A percentile compares a stretch with the other conserved stretches of the same genome.
phyloP scores from a whole-genome alignment of 2,797 vertebrate genomes.

The Macropus fuliginosus region DNA sequence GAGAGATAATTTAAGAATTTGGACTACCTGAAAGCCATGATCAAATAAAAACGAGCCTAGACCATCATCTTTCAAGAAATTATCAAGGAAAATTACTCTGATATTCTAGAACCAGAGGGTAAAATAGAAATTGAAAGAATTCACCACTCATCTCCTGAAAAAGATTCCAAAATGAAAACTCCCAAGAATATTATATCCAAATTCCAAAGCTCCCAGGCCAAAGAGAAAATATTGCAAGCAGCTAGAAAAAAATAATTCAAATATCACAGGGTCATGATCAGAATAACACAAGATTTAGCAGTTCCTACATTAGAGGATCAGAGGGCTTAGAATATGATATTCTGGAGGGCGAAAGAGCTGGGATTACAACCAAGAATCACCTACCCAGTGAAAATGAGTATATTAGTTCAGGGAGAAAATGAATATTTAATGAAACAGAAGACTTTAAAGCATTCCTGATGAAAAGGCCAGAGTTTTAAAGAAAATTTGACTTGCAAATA shows the following conservation, averaged over 20 bases:
- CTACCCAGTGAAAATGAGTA: background rate
- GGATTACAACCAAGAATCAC: background rate
- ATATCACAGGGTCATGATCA: background rate
- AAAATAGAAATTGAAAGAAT: background rate
- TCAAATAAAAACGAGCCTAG: background rate
- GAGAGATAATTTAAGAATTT: background rate
- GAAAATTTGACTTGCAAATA: background rate
- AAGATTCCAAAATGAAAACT: background rate
- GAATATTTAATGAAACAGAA: background rate
- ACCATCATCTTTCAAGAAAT: background rate
- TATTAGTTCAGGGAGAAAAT: background rate
- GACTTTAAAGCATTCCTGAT: background rate
- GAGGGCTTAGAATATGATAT: background rate
- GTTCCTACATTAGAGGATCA: background rate
- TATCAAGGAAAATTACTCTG: background rate
- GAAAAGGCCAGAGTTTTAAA: background rate
- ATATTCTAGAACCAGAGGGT: background rate
- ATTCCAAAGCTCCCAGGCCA: background rate
- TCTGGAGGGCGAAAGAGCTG: background rate
- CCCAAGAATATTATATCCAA: background rate
- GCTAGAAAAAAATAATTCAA: background rate
- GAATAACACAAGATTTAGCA: background rate
- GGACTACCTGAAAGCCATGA: background rate
- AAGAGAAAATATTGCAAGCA: background rate
- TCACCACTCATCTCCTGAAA: background rate